Base-by-base conservation (phyloP, 2,888 invertebrate genomes). In the Tetheella fluctuosa region DNA sequence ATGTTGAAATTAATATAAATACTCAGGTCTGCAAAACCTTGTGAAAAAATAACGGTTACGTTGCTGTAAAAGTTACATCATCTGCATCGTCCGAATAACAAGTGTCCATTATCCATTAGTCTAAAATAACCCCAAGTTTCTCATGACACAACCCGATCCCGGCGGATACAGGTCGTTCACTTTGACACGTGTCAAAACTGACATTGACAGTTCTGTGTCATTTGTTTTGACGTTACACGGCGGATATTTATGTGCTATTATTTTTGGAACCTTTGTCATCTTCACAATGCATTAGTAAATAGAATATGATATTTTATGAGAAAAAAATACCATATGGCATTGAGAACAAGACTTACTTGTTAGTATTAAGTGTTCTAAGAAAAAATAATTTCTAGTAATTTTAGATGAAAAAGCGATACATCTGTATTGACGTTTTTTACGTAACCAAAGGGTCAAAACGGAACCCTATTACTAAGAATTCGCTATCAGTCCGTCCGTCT, bases 151-250 rank as follows among this genome's bases (percentile, higher is more conserved):
- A 60, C 62, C 56, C 54, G 57, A 58, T 57, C 67, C 56, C 63
- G 61, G 61, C 63, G 56, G 59, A 61, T 59, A 61, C 57, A 57
- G 30, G 61, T 57, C 64, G 58, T 59, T 62, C 64, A 39, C 59
- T 66, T 67, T 72, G 68, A 69, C 69, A 64, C 63, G 60, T 71
- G 74, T 82, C 81, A 79, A 66, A 67, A 71, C 67, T 79, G 80
- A 81, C 80, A 75, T 70, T 71, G 70, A 72, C 74, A 75, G 71
- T 73, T 76, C 63, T 42, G 73, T 76, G 81, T 80, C 82, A 77
- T 34, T 34, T 48, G 20, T 48, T 48, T 48, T 48, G 48, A 48
- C 20, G 7, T 48, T 48, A 1, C n/a, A 8, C 48, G 20, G 8
- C 48, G 48, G 48, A 48, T 48, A 48, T n/a, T n/a, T 20, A 48